Evolutionary conservation across 2,888 invertebrate genomes (phyloP).

Genomic region (Isoperla grammatica): DNA sequence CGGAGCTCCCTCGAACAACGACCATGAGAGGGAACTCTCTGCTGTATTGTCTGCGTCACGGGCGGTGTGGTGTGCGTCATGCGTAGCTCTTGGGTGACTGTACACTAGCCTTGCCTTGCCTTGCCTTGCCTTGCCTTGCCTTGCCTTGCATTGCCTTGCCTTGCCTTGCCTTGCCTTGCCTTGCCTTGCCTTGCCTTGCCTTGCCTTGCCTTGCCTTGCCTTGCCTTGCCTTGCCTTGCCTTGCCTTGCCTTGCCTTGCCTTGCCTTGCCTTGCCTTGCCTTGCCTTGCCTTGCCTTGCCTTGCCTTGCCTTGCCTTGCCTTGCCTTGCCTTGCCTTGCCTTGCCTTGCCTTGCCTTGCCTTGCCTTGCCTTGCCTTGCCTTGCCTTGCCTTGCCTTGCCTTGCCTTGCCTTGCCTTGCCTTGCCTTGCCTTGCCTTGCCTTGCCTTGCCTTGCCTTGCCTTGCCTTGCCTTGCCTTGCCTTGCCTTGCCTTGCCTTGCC

Average conservation of each 20-base stretch:
- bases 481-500: background rate
- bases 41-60: too few species aligned
- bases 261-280: slow-evolving; percentile 5
- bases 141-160: too few species aligned
- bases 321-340: slow-evolving; percentile 4
- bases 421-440: background rate
- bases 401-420: background rate
- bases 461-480: background rate
- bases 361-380: background rate
- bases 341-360: background rate
- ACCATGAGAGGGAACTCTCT: too few species aligned
- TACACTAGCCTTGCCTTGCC: background rate
- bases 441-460: background rate
- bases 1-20: too few species aligned
- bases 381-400: slow-evolving; percentile 1
- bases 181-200: slow-evolving; percentile 19
- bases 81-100: too few species aligned
- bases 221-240: slow-evolving; percentile 8
- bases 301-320: background rate
- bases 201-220: slow-evolving; percentile 14
- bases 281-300: background rate
- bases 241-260: slow-evolving; percentile 1
- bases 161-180: slow-evolving; percentile 13
- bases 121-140: slow-evolving; percentile 15
- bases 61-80: too few species aligned